Evolutionary conservation across 1,140 invertebrate genomes (phyloP).

Genomic region (Neelides sp.): DNA sequence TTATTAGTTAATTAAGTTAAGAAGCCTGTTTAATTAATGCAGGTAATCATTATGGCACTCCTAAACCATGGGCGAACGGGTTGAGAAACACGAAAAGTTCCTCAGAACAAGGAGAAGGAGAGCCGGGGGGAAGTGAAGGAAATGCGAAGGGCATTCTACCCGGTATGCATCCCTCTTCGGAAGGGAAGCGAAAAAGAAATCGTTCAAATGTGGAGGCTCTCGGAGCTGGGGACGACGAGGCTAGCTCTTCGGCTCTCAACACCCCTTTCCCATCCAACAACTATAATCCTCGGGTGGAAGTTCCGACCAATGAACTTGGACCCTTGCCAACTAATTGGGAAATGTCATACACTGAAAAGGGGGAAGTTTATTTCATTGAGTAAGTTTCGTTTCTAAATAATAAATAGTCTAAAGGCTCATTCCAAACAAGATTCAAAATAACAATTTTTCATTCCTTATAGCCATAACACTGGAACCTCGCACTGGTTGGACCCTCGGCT

Average conservation of each 20-base stretch:
- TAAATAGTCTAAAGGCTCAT: not conserved
- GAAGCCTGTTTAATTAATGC: no score
- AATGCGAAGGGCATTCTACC: slow-evolving; percentile 36
- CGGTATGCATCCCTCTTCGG: slow-evolving; percentile 43
- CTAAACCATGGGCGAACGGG: slow-evolving; percentile 37
- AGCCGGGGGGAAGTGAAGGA: slow-evolving; percentile 13
- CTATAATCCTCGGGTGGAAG: slow-evolving; percentile 6
- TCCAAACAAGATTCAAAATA: no score
- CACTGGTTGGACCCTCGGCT: slow-evolving; percentile 89
- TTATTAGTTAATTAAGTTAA: no score
- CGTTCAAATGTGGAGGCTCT: slow-evolving; percentile 43
- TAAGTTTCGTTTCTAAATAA: slow-evolving; percentile 43
- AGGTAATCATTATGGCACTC: slow-evolving; percentile 47
- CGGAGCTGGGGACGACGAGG: slow-evolving; percentile 31
- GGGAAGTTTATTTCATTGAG: slow-evolving; percentile 97
- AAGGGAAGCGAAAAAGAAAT: slow-evolving; percentile 46
- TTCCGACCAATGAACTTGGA: slow-evolving; percentile 53
- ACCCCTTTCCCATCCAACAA: slow-evolving; percentile 15
- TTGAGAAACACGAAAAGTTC: slow-evolving; percentile 15
- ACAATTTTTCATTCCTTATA: slow-evolving; percentile 38
- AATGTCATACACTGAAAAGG: slow-evolving; percentile 88
- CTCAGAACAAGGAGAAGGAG: slow-evolving; percentile 1
- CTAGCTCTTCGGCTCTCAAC: slow-evolving; percentile 5
- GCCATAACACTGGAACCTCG: slow-evolving; percentile 83
- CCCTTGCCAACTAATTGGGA: slow-evolving; percentile 92